Conservation (phyloP, 2,113 vertebrate genomes). For the Poicephalus meyeri region DNA sequence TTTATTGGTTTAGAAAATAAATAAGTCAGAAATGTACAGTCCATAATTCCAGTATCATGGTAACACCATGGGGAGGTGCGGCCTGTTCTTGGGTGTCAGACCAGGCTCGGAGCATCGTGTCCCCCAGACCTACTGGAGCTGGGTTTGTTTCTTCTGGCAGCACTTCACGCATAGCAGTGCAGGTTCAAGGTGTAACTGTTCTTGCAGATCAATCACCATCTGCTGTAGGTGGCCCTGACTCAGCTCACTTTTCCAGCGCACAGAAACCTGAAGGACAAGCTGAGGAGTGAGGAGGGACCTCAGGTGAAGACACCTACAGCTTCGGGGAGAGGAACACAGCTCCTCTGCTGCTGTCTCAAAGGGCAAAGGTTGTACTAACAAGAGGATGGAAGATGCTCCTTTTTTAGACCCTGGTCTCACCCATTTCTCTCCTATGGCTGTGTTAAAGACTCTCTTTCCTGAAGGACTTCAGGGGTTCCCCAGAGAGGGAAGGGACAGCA, state of each 20-base stretch:
- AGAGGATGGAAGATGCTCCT: background rate
- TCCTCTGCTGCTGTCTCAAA: background rate
- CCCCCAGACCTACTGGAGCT: background rate
- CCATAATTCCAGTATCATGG: background rate
- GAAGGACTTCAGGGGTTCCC: background rate
- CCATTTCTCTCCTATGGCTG: background rate
- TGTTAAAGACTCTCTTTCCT: background rate
- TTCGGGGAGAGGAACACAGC: background rate
- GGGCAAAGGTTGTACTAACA: background rate
- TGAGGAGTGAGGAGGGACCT: background rate
- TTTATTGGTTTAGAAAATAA: constrained; percentile 47
- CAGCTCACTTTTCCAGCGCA: background rate
- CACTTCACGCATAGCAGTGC: background rate
- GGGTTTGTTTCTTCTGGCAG: background rate
- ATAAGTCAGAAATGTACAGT: constrained; percentile 34
- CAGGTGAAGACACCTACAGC: background rate
- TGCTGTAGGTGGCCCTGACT: background rate
- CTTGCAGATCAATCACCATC: rapidly evolving
- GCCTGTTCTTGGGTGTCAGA: background rate
- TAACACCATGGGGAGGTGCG: background rate
- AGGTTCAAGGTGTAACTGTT: background rate
- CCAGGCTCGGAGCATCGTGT: background rate
- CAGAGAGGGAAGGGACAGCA: background rate
- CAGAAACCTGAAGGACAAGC: background rate
- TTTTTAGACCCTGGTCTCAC: background rate